Base-by-base conservation (phyloP, 2,797 vertebrate genomes). In the Gastrophryne carolinensis region DNA sequence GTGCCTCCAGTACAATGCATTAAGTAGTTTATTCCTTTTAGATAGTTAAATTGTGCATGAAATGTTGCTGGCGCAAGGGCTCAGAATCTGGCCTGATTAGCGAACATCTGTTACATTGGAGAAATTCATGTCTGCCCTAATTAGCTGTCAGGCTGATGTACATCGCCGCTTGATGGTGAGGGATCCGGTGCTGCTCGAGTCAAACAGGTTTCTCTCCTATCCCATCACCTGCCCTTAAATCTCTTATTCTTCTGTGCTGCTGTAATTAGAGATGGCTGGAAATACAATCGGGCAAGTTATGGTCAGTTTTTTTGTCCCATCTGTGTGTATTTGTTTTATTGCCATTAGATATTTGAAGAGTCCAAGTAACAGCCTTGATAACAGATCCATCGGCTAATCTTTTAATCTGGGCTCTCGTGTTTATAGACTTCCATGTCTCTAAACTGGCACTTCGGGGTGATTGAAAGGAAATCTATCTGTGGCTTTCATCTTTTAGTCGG, bases 21-120 rank as follows among this genome's bases (percentile, higher is more conserved):
- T 98, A 99, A 98, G 96, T 98, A 97, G 96, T 94, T 96, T 94
- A 94, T 97, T 96, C 96, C 96, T 98, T 98, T 98, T 98, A 98
- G 96, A 98, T 97, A 95, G 97, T 98, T 98, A 98, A 99, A 99
- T 99, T 98, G 97, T 96, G 96, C 97, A 97, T 99, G 97, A 98
- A 99, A 99, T 98, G 97, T 96, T 95, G 94, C 96, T 98, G 97
- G 96, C 96, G 91, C 93, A 89, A 93, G 93, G 90, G 94, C 94
- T 96, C 92, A 92, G 93, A 92, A 97, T 96, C 95, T 98, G 97
- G 95, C 94, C 95, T 98, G 96, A 98, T 98, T 98, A 98, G 95
- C 89, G 95, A 98, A 98, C 97, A 99, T 99, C 97, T 99, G 97
- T 98, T 99, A 98, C 95, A 98, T 96, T 95, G 97, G 96, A 98